These are phyloP conservation scores for Actinernus sp. DNA, from an alignment of 92 coral and sea anemone species.

Conservation along the genomic window DNA sequence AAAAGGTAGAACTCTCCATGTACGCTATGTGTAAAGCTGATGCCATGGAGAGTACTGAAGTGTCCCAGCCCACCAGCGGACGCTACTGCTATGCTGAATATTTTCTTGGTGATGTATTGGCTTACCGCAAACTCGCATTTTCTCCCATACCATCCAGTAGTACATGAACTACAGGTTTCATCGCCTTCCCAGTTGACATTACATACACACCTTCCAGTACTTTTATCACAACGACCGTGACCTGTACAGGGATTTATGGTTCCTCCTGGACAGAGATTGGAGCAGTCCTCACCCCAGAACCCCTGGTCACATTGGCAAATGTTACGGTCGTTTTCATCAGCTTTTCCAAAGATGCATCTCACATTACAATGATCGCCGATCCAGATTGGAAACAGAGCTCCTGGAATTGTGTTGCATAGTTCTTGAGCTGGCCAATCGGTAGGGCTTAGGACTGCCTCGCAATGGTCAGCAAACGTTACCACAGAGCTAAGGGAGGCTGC, in stretches of 20 bases:
- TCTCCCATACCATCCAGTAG: slow-evolving; percentile 58
- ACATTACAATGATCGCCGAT: slow-evolving; percentile 52
- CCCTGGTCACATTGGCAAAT: slow-evolving; percentile 57
- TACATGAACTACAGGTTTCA: slow-evolving; percentile 36
- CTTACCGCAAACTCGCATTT: slow-evolving; percentile 47
- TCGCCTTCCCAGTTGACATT: slow-evolving; percentile 63
- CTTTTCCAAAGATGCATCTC: slow-evolving; percentile 58
- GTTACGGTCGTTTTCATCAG: slow-evolving; percentile 9
- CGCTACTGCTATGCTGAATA: slow-evolving; percentile 24
- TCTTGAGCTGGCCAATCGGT: slow-evolving; percentile 64
- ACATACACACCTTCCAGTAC: slow-evolving; percentile 51
- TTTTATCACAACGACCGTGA: slow-evolving; percentile 56
- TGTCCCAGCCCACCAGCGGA: slow-evolving; percentile 42
- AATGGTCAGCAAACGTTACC: slow-evolving; percentile 61
- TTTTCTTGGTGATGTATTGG: background rate
- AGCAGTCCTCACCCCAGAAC: slow-evolving; percentile 64
- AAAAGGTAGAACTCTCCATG: slow-evolving; percentile 58
- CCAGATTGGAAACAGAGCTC: slow-evolving; percentile 53
- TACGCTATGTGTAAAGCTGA: slow-evolving; percentile 25
- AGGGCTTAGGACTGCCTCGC: slow-evolving; percentile 45
- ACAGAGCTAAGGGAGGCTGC: slow-evolving; percentile 37
- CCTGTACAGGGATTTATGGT: slow-evolving; percentile 46
- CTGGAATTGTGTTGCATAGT: slow-evolving; percentile 53
- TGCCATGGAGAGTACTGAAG: slow-evolving; percentile 51
- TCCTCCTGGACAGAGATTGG: slow-evolving; percentile 62